phyloP scores from a whole-genome alignment of 2,888 invertebrate genomes.

The Dugesia japonica region DNA sequence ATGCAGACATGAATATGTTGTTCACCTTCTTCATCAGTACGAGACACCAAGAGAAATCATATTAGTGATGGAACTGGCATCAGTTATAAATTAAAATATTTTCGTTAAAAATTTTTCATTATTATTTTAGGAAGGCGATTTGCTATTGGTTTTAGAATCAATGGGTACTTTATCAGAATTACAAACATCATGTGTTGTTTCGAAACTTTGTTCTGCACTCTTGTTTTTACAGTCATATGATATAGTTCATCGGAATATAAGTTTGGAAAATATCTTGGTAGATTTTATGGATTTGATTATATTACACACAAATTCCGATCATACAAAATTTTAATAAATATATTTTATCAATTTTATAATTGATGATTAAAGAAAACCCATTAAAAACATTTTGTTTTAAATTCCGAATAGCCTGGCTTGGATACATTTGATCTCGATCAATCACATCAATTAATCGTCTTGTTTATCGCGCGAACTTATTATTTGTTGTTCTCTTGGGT shows the following conservation, averaged over 20 bases:
- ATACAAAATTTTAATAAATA: too few relatives aligned
- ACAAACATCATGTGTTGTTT: background rate
- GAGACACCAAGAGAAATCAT: background rate
- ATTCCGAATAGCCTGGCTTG: too few relatives aligned
- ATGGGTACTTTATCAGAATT: background rate
- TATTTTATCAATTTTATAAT: too few relatives aligned
- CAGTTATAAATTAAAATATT: background rate
- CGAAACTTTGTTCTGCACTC: background rate
- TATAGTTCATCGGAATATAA: background rate
- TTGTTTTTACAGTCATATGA: background rate
- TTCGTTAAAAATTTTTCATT: background rate
- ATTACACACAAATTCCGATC: too few relatives aligned
- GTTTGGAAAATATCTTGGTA: slow-evolving; percentile 7
- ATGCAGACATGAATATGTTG: background rate
- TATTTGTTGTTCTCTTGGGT: too few relatives aligned
- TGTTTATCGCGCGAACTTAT: too few relatives aligned
- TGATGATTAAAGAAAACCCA: too few relatives aligned
- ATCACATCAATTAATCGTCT: too few relatives aligned
- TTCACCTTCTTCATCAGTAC: background rate
- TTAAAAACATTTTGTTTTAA: too few relatives aligned
- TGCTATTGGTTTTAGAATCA: background rate
- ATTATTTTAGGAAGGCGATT: background rate
- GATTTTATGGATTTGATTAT: background rate
- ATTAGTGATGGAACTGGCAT: background rate
- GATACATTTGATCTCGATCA: too few relatives aligned